phyloP scores from a whole-genome alignment of 2,797 vertebrate genomes.

The Garrulus glandarius region DNA sequence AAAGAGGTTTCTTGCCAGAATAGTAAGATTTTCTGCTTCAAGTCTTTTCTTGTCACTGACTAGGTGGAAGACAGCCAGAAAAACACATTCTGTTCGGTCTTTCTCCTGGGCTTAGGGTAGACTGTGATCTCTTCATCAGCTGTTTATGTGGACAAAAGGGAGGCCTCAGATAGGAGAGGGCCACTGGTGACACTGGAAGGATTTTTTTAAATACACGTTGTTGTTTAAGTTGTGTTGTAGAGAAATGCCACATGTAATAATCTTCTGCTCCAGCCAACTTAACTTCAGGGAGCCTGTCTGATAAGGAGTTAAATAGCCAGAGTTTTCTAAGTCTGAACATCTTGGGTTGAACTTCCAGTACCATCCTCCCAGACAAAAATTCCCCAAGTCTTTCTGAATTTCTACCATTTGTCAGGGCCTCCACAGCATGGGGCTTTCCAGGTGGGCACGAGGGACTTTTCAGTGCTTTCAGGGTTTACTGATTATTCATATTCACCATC shows the following conservation, averaged over 20 bases:
- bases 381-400: background rate
- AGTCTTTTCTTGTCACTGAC: background rate
- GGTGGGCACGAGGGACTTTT: background rate
- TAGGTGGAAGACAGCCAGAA: conserved; percentile 30
- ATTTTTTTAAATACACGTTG: rapidly evolving
- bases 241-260: background rate
- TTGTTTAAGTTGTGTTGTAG: background rate
- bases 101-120: conserved; percentile 50
- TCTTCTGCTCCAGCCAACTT: background rate
- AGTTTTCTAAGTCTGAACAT: background rate
- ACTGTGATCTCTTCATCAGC: conserved; percentile 52
- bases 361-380: background rate
- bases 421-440: background rate
- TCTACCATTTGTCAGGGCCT: background rate
- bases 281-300: background rate
- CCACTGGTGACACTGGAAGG: background rate
- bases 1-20: background rate
- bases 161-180: background rate
- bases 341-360: background rate
- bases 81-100: background rate
- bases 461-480: background rate
- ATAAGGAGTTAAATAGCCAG: background rate
- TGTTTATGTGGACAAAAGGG: conserved; percentile 38
- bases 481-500: background rate
- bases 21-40: background rate